Evolutionary conservation across 2,888 invertebrate species (phyloP).

Genomic region (Rotaria socialis): DNA sequence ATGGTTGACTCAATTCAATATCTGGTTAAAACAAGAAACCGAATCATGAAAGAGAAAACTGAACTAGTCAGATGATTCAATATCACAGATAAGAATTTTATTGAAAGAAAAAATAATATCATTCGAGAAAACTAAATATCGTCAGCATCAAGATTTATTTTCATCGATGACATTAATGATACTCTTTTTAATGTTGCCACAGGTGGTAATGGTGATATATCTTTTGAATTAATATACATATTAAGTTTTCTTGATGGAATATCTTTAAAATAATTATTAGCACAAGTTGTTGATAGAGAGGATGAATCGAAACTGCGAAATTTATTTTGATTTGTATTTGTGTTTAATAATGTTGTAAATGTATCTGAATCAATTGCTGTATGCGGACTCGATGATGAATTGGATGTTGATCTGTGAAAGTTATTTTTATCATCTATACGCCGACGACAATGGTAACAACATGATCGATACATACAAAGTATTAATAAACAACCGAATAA

Average conservation of each 20-base stretch:
- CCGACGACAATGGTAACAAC: background rate
- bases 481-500: conserved; percentile 36
- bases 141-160: conserved; percentile 34
- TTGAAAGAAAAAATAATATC: background rate
- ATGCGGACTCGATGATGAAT: conserved; percentile 1
- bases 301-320: background rate
- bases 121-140: background rate
- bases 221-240: conserved; percentile 29
- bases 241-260: conserved; percentile 30
- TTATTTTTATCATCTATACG: background rate
- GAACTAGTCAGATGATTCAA: background rate
- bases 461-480: background rate
- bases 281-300: background rate
- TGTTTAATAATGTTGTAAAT: conserved; percentile 21
- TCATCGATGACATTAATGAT: conserved; percentile 26
- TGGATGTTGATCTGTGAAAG: background rate
- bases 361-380: conserved; percentile 22
- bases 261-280: background rate
- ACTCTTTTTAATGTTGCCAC: background rate
- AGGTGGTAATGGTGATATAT: background rate
- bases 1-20: no score
- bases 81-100: background rate
- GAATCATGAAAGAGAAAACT: background rate
- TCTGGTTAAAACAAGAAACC: background rate
- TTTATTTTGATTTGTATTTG: background rate